These are phyloP conservation scores for Halcyon senegalensis DNA, from an alignment of 2,113 vertebrate genomes.

Conservation along the genomic window DNA sequence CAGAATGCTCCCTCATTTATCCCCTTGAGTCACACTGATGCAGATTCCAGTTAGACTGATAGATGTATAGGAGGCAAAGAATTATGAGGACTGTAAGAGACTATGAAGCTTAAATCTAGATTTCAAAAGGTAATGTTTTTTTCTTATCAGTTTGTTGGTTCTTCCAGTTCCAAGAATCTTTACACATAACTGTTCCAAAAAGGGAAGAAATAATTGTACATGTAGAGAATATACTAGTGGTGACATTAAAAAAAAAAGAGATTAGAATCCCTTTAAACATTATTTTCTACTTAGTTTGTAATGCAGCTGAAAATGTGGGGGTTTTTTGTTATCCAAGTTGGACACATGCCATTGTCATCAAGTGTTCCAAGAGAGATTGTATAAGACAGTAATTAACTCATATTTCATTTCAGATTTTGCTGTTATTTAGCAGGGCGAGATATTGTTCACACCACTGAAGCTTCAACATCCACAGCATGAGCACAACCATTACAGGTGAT, in stretches of 20 bases:
- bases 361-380: not conserved
- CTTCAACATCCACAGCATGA: not conserved
- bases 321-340: rapidly evolving
- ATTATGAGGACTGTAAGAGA: not conserved
- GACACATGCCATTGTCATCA: not conserved
- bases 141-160: not conserved
- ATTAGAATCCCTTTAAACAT: not conserved
- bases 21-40: not conserved
- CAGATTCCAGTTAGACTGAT: not conserved
- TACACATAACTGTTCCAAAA: not conserved
- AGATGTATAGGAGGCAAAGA: not conserved
- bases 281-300: not conserved
- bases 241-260: not conserved
- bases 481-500: not conserved
- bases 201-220: not conserved
- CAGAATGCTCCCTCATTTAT: not conserved
- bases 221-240: not conserved
- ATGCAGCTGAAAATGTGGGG: not conserved
- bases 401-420: conserved; percentile 15
- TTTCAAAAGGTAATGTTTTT: not conserved
- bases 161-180: not conserved
- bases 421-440: not conserved
- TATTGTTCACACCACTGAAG: not conserved
- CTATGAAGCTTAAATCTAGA: not conserved
- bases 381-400: not conserved